Base-by-base conservation (phyloP, 2,113 vertebrate species). In the Ammodytes marinus region DNA sequence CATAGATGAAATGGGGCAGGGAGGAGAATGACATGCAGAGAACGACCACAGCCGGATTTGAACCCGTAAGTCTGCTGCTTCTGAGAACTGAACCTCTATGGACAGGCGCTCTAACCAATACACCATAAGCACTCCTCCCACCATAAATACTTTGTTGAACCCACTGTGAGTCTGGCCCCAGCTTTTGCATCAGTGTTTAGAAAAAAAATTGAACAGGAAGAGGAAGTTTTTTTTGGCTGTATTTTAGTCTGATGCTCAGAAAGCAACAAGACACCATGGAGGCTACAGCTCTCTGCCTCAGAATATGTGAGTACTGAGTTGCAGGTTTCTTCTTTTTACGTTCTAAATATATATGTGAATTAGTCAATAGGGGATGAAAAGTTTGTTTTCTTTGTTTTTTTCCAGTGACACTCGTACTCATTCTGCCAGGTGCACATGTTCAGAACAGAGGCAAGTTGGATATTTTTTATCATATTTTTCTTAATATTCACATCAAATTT, bases 161-260 rank as follows among this genome's bases (percentile, higher is more conserved):
- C n/a, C n/a, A n/a, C n/a, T 27, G 53, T 19, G 53, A 27, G 19
- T 9, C 0, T 19, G 19, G 19, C 6, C 52, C 52, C 52, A 11
- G 53, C 53, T 9, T 27, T 19, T 55, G n/a, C 19, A 55, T 55
- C 53, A 27, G 0, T 17, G n/a, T 13, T 17, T 7, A 6, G 13
- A 60, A 15, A 60, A 60, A 39, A 6, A n/a, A n/a, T n/a, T 37
- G 5, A 37, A 65, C 63, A 65, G 63, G 63, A 65, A 47, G 63
- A 46, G 63, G 43, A 47, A 65, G 43, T 4, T 65, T 1, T 49
- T 19, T 19, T 63, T 6, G 45, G 39, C 39, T 63, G n/a, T 35
- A 4, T 37, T 17, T 67, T 4, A 39, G 27, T 50, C 43, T 27
- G 61, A 46, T 10, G n/a, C 3, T 46, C 65, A 67, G 65, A 39